These are phyloP conservation scores for Melanotaenia maccullochi DNA, from an alignment of 2,797 vertebrate species.

Conservation along the genomic window DNA sequence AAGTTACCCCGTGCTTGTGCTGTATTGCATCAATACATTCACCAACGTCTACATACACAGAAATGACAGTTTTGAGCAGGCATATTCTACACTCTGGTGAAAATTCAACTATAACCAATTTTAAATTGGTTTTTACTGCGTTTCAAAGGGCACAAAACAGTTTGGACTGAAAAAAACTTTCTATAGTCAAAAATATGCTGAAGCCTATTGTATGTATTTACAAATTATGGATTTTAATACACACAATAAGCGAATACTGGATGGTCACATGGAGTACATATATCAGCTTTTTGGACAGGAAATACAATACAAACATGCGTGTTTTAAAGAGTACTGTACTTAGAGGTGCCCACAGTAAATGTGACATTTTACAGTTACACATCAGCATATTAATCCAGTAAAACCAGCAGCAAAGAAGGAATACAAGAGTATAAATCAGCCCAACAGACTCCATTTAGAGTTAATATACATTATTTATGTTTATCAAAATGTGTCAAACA, in stretches of 20 bases:
- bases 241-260: slow-evolving; percentile 67
- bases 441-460: slow-evolving; percentile 56
- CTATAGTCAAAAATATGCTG: slow-evolving; percentile 59
- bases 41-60: slow-evolving; percentile 69
- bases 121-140: slow-evolving; percentile 30
- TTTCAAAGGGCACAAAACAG: slow-evolving; percentile 25
- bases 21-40: slow-evolving; percentile 77
- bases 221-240: slow-evolving; percentile 65
- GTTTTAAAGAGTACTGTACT: slow-evolving; percentile 75
- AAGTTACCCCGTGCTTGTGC: slow-evolving; percentile 69
- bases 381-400: slow-evolving; percentile 75
- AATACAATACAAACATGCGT: slow-evolving; percentile 81
- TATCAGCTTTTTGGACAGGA: slow-evolving; percentile 62
- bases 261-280: slow-evolving; percentile 66
- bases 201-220: slow-evolving; percentile 74
- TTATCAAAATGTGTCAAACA: slow-evolving; percentile 73
- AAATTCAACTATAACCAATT: slow-evolving; percentile 37
- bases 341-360: slow-evolving; percentile 73
- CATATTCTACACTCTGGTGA: slow-evolving; percentile 49
- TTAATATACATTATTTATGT: slow-evolving; percentile 59
- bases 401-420: slow-evolving; percentile 68
- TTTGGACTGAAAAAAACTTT: slow-evolving; percentile 24
- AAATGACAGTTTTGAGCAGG: slow-evolving; percentile 47
- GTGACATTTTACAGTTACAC: slow-evolving; percentile 77
- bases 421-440: slow-evolving; percentile 75